Conservation (phyloP, 2,797 vertebrate genomes). For the Acanthurus lineatus region DNA sequence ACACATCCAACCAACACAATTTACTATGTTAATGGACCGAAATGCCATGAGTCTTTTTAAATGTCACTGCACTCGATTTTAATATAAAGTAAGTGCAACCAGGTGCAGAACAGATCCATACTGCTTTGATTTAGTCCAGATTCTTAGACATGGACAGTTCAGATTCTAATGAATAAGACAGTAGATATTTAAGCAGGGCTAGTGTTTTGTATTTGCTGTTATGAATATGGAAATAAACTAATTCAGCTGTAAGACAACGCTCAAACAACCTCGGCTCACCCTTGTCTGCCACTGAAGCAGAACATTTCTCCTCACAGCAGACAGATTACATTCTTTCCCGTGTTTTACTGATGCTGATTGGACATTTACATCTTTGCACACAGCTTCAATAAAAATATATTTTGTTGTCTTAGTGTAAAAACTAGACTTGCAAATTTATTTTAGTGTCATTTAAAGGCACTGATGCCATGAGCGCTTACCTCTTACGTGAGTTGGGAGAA, state of each 20-base stretch:
- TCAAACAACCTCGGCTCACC: slow-evolving; percentile 41
- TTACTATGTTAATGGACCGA: slow-evolving; percentile 71
- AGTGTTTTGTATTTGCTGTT: slow-evolving; percentile 12
- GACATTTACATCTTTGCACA: slow-evolving; percentile 33
- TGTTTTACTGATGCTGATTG: slow-evolving; percentile 48
- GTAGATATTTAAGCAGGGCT: slow-evolving; percentile 15
- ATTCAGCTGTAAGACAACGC: slow-evolving; percentile 47
- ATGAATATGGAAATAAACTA: slow-evolving; percentile 50
- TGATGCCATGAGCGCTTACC: background rate
- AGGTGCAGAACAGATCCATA: slow-evolving; percentile 49
- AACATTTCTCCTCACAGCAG: slow-evolving; percentile 45
- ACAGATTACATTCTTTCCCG: slow-evolving; percentile 35
- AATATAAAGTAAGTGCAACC: slow-evolving; percentile 38
- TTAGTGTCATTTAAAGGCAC: background rate
- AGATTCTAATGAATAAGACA: slow-evolving; percentile 22
- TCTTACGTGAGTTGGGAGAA: too few relatives aligned
- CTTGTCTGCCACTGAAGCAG: slow-evolving; percentile 41
- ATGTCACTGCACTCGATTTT: slow-evolving; percentile 73
- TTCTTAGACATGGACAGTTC: slow-evolving; percentile 5
- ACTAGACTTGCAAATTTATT: background rate
- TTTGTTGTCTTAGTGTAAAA: background rate
- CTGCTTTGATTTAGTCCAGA: background rate
- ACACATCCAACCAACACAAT: slow-evolving; percentile 53
- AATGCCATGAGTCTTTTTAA: slow-evolving; percentile 73
- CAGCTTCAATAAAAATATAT: slow-evolving; percentile 12